Evolutionary conservation across 2,888 invertebrate genomes (phyloP).

Genomic region (Conops quadrifasciatus): DNA sequence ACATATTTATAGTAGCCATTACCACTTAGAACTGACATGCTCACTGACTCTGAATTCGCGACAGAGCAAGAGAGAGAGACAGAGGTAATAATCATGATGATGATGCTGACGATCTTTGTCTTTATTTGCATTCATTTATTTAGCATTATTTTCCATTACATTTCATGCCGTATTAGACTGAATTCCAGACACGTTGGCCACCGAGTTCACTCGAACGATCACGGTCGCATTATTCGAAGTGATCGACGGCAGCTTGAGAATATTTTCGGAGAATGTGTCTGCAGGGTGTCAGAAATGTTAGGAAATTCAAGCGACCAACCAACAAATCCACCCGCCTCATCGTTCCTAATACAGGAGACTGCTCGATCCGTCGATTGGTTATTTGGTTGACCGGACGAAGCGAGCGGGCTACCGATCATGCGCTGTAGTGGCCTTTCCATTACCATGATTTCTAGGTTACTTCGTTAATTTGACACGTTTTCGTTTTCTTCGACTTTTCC

Average conservation of each 20-base stretch:
- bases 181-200: slow-evolving; percentile 12
- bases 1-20: too few relatives aligned
- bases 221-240: not conserved
- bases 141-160: slow-evolving; percentile 33
- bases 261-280: slow-evolving; percentile 28
- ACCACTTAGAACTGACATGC: too few relatives aligned
- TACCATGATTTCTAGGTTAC: slow-evolving; percentile 20
- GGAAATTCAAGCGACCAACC: not conserved
- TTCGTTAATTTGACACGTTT: slow-evolving; percentile 22
- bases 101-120: not conserved
- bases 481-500: not conserved
- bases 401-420: not conserved
- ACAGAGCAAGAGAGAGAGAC: not conserved
- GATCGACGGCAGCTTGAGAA: slow-evolving; percentile 27
- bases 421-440: not conserved
- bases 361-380: not conserved
- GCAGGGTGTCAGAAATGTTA: slow-evolving; percentile 28
- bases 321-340: not conserved
- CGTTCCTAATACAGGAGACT: too few relatives aligned
- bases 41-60: not conserved
- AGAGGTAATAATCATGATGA: not conserved
- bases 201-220: not conserved
- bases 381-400: not conserved
- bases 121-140: slow-evolving; percentile 20
- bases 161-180: slow-evolving; percentile 32